Conservation (phyloP, 2,888 invertebrate species). For the Bimastos eiseni region DNA sequence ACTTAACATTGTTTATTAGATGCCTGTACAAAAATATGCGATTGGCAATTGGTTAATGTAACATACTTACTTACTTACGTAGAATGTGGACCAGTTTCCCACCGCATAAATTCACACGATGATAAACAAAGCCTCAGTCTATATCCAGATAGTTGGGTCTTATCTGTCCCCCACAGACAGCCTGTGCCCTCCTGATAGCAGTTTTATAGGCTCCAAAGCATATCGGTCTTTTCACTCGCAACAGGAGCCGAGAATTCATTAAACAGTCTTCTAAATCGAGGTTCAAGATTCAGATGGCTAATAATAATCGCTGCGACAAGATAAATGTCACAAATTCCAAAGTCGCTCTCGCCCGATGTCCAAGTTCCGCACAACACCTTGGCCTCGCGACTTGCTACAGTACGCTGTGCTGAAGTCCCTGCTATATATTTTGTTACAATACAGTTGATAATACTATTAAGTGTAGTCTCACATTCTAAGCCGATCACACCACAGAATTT, state of each 20-base stretch:
- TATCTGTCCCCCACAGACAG: neutral
- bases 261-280: neutral
- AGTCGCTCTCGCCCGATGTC: neutral
- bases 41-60: no score
- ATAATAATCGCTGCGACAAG: neutral
- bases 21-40: no score
- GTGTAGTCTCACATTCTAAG: no score
- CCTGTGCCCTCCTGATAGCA: neutral
- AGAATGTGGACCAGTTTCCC: neutral
- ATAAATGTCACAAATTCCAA: neutral
- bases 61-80: neutral
- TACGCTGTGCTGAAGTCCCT: neutral
- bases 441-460: no score
- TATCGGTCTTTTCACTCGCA: neutral
- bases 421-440: neutral
- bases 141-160: neutral
- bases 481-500: no score
- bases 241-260: neutral
- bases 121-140: neutral
- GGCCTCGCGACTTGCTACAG: neutral
- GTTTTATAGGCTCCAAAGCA: no score
- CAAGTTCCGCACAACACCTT: neutral
- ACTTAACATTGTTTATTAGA: no score
- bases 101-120: neutral
- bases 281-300: neutral